Base-by-base conservation (phyloP, 1,140 invertebrate species). In the Panulirus ornatus region DNA sequence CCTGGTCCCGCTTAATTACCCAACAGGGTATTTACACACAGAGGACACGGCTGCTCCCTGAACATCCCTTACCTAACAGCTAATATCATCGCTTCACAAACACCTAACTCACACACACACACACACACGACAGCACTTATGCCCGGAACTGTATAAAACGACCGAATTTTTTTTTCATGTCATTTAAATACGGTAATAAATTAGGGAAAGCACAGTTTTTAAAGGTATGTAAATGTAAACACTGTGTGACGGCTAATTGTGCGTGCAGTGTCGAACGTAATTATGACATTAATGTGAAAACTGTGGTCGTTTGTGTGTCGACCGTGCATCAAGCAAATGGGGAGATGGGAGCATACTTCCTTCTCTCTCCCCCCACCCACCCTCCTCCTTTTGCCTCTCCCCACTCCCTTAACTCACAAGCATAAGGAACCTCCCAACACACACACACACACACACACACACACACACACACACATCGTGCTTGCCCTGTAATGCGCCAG, bases 401-500 rank as follows among this genome's bases (percentile, higher is more conserved):
- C n/a, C n/a, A n/a, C n/a, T n/a, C n/a, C n/a, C n/a, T n/a, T n/a
- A n/a, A 76, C 47, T 58, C 71, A 47, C 84, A 63, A 58, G 58
- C 82, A 70, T 19, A 44, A 73, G 51, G 27, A 58, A 27, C 51
- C 27, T 58, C 14, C 16, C n/a, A 34, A 73, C 66, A 71, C 83
- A 84, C 63, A 30, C 51, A 79, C 51, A 86, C 75, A 44, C 75
- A 30, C 85, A 51, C 85, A 73, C 30, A 71, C 83, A 84, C 63
- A 30, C 51, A 79, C 51, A 86, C 75, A 44, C 75, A 30, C 85
- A 51, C 85, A 73, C 30, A 34, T 14, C 73, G 36, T 44, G 54
- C 44, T 73, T 76, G 76, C 71, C 75, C 54, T 79, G 85, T 42
- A 79, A 87, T 87, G 85, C 85, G 75, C 85, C 75, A 87, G 73